Percentiles rank a stretch among this genome's conserved stretches.
phyloP scores from a whole-genome alignment of 64 coral and sea anemone genomes.

The Stichodactyla helianthus region DNA sequence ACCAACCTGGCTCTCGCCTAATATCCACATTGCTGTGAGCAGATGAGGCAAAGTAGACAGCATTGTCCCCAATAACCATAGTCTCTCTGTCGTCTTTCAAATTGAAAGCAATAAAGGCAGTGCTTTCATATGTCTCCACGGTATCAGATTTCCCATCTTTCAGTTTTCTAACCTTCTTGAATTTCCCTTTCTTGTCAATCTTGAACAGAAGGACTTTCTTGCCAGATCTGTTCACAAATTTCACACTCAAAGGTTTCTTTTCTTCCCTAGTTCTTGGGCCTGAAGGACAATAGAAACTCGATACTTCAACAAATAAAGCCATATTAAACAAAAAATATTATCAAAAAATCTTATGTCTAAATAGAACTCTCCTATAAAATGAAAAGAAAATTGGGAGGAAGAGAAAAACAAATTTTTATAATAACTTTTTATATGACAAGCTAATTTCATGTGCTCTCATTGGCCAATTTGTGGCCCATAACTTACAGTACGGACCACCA shows the following conservation, averaged over 20 bases:
- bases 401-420: no score
- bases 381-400: no score
- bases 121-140: conserved; percentile 14
- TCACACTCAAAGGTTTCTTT: conserved; percentile 10
- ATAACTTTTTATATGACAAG: no score
- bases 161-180: conserved; percentile 17
- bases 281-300: background rate
- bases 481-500: no score
- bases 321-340: no score
- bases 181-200: conserved; percentile 27
- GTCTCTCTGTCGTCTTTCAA: background rate
- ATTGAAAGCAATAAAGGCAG: conserved; percentile 3
- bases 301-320: no score
- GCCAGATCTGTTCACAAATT: conserved; percentile 27
- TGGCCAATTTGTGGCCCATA: no score
- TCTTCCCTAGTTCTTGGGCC: conserved; percentile 9
- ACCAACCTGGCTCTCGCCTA: conserved; percentile 17
- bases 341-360: no score
- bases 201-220: conserved; percentile 7
- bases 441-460: no score
- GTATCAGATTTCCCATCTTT: conserved; percentile 11
- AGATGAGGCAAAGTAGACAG: conserved; percentile 19
- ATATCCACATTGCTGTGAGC: conserved; percentile 5
- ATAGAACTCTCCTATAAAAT: no score
- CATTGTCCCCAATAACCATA: conserved; percentile 18